A percentile compares a stretch with the other conserved stretches of the same genome.
These are phyloP conservation scores for Macquaria australasica DNA, from an alignment of 2,113 vertebrate genomes.

Conservation along the genomic window DNA sequence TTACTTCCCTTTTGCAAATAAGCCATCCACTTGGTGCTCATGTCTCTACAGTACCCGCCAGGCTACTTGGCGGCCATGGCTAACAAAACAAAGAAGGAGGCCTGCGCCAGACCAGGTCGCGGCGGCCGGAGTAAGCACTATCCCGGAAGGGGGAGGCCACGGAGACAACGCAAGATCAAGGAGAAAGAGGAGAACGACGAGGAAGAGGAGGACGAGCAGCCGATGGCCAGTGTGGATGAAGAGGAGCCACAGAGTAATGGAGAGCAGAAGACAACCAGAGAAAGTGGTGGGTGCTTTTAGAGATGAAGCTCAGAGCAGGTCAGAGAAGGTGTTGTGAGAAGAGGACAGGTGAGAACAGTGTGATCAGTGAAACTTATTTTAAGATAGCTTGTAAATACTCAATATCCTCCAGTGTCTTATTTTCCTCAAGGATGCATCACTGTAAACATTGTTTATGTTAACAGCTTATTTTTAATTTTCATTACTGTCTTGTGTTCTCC, in stretches of 20 bases:
- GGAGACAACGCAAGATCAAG: constrained; percentile 80
- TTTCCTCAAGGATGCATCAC: background rate
- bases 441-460: background rate
- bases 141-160: constrained; percentile 80
- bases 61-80: constrained; percentile 96
- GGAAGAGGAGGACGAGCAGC: constrained; percentile 64
- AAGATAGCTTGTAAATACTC: constrained; percentile 8
- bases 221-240: constrained; percentile 55
- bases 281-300: constrained; percentile 84
- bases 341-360: constrained; percentile 53
- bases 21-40: background rate
- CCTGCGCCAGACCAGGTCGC: constrained; percentile 74
- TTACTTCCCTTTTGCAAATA: background rate
- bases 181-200: constrained; percentile 71
- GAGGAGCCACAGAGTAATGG: constrained; percentile 86
- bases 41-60: constrained; percentile 90
- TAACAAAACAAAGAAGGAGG: constrained; percentile 94
- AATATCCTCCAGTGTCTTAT: background rate
- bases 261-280: constrained; percentile 86
- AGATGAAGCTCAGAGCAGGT: constrained; percentile 63
- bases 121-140: constrained; percentile 86
- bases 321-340: constrained; percentile 60
- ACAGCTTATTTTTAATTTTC: background rate
- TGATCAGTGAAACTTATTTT: background rate
- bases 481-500: background rate